Conservation (phyloP, 2,888 invertebrate genomes). For the Dynastes tityus region DNA sequence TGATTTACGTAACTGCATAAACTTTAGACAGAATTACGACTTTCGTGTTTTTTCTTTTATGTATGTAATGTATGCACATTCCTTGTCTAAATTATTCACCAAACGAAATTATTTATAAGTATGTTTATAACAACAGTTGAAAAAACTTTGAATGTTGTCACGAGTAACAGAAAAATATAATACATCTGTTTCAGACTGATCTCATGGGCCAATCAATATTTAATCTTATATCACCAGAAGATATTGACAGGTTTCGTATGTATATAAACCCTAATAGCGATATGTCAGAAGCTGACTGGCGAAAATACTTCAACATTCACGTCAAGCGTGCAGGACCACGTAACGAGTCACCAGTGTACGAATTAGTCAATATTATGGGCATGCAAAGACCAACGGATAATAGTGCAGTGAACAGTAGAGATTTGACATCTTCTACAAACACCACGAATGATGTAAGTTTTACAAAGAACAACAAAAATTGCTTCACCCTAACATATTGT, state of each 20-base stretch:
- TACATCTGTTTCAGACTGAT: conserved; percentile 78
- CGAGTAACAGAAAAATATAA: neutral
- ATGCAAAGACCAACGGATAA: conserved; percentile 60
- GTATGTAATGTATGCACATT: too few relatives aligned
- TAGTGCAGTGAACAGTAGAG: conserved; percentile 20
- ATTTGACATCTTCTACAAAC: conserved; percentile 29
- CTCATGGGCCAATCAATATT: conserved; percentile 87
- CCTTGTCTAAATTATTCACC: too few relatives aligned
- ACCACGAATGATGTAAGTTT: conserved; percentile 52
- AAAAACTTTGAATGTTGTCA: neutral
- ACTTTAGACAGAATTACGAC: too few relatives aligned
- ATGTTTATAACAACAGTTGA: too few relatives aligned
- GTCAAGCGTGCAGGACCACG: conserved; percentile 81
- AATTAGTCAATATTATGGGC: conserved; percentile 81
- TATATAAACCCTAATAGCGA: conserved; percentile 73
- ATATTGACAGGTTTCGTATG: conserved; percentile 81
- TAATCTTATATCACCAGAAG: conserved; percentile 85
- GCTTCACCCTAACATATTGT: too few relatives aligned
- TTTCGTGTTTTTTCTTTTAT: too few relatives aligned
- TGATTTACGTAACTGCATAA: too few relatives aligned
- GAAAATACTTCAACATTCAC: conserved; percentile 72
- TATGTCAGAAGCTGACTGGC: conserved; percentile 71
- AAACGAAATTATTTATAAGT: too few relatives aligned
- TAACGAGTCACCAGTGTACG: conserved; percentile 82
- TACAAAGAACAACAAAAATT: too few relatives aligned